A percentile compares a stretch with the other conserved stretches of the same genome.
Evolutionary conservation across 2,113 vertebrate genomes (phyloP).

Genomic region (Leucoraja erinaceus): DNA sequence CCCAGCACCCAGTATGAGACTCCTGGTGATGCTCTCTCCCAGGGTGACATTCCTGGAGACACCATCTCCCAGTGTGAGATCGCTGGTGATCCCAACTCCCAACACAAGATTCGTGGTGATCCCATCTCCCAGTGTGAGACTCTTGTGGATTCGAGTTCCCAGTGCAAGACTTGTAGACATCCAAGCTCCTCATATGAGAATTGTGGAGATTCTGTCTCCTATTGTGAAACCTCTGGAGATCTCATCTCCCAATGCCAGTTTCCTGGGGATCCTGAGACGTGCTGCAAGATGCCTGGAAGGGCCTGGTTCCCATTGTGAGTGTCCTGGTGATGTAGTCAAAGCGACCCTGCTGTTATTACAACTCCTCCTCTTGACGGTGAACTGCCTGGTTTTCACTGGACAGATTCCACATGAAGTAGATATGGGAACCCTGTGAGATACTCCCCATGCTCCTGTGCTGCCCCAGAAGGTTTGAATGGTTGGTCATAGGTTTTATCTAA

Average conservation of each 20-base stretch:
- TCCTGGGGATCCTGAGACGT: too few species aligned
- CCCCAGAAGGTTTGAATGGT: conserved; percentile 40
- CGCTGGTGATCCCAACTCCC: neutral
- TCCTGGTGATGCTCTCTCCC: neutral
- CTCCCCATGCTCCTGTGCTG: conserved; percentile 44
- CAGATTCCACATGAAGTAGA: too few species aligned
- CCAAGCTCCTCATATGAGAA: neutral
- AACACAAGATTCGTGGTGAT: neutral
- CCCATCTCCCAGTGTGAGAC: neutral
- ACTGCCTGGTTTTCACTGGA: too few species aligned
- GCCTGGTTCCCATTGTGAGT: too few species aligned
- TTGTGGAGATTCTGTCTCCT: too few species aligned
- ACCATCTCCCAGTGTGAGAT: neutral
- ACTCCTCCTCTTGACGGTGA: neutral
- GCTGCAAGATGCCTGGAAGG: too few species aligned
- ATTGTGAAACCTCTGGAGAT: neutral
- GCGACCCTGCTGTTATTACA: neutral
- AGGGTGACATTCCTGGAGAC: neutral
- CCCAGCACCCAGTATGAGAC: neutral
- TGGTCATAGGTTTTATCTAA: fast-evolving
- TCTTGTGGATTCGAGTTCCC: neutral
- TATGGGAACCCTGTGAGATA: too few species aligned
- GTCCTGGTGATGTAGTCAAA: neutral
- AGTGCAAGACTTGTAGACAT: neutral
- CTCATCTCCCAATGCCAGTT: neutral